phyloP scores from a whole-genome alignment of 2,113 vertebrate genomes.

The Propithecus coquereli region DNA sequence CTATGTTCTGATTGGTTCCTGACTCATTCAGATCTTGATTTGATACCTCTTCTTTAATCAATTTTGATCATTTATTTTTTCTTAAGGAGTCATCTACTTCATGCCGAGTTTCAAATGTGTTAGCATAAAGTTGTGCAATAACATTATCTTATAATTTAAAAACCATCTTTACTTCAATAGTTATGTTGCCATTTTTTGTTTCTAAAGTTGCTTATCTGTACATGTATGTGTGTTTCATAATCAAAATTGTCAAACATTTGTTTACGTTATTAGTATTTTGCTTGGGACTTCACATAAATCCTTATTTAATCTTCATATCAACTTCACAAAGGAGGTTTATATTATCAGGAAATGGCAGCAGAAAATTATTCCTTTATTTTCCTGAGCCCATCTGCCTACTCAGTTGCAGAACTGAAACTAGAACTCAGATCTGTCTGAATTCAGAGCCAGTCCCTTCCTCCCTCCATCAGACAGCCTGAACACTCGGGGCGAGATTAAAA shows the following conservation, averaged over 20 bases:
- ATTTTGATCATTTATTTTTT: neutral
- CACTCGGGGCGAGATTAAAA: neutral
- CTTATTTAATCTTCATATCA: slow-evolving; percentile 8
- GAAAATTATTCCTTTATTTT: neutral
- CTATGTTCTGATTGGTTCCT: neutral
- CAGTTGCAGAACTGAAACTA: neutral
- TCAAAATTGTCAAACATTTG: slow-evolving; percentile 28
- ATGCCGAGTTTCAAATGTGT: neutral
- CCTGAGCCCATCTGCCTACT: fast-evolving
- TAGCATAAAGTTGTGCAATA: neutral
- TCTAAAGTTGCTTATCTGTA: neutral
- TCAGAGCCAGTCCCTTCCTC: neutral
- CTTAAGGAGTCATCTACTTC: neutral
- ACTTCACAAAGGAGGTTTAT: neutral
- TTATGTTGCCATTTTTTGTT: neutral
- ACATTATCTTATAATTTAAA: neutral
- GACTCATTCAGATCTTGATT: neutral
- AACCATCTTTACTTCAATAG: neutral
- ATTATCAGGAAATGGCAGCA: neutral
- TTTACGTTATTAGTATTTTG: slow-evolving; percentile 28
- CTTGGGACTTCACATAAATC: slow-evolving; percentile 8
- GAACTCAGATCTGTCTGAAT: slow-evolving; percentile 24
- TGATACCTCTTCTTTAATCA: neutral
- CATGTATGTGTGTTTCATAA: neutral
- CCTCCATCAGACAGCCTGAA: neutral